Evolutionary conservation across 2,888 invertebrate genomes (phyloP).

Genomic region (Congeria kusceri): DNA sequence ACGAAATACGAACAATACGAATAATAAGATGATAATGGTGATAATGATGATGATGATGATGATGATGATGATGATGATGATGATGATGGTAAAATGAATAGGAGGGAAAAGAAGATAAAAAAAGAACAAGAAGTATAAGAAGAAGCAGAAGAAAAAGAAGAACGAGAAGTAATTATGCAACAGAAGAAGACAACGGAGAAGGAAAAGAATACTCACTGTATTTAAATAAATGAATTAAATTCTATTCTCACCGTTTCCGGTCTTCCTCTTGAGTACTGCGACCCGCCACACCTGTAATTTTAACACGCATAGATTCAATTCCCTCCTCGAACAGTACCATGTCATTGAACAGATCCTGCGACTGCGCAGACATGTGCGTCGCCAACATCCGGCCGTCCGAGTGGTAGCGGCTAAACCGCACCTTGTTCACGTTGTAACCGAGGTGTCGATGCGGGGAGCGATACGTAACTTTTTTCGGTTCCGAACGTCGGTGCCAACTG

Average conservation of each 20-base stretch:
- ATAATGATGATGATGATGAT: conserved; percentile 15
- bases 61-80: conserved; percentile 11
- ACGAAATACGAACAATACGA: no score
- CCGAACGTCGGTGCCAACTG: no score
- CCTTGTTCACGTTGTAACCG: conserved; percentile 23
- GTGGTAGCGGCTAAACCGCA: conserved; percentile 8
- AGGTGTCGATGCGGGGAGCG: not conserved
- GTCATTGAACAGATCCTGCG: conserved; percentile 55
- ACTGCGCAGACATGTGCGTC: conserved; percentile 34
- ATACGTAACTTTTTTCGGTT: no score
- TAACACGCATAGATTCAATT: conserved; percentile 35
- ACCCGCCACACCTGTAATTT: conserved; percentile 48
- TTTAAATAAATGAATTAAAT: no score
- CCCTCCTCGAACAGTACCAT: conserved; percentile 49
- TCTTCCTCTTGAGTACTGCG: conserved; percentile 19
- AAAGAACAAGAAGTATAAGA: no score
- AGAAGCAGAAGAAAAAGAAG: no score
- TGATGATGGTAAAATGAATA: not conserved
- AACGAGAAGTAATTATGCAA: no score
- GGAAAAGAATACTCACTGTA: no score
- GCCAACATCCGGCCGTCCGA: not conserved
- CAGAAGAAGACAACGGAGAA: no score
- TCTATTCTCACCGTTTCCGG: conserved; percentile 25
- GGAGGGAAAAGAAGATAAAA: not conserved
- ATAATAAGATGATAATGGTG: no score